A percentile compares a stretch with the other conserved stretches of the same genome.
Conservation (phyloP, 2,113 vertebrate species). For the Ciconia stormi region DNA sequence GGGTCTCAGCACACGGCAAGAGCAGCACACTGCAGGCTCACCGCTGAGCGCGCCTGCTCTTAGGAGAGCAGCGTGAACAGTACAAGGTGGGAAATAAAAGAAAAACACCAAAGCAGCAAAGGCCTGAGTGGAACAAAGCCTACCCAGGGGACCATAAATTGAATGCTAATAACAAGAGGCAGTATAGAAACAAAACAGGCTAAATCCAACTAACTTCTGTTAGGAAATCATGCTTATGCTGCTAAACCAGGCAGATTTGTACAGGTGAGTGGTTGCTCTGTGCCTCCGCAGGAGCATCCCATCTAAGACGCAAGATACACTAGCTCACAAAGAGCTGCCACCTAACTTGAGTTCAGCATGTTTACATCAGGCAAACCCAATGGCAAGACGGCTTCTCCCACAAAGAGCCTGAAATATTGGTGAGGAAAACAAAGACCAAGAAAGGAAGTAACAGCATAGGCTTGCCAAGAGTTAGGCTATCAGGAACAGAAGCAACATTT, state of each 20-base stretch:
- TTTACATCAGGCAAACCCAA: background rate
- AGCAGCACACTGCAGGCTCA: background rate
- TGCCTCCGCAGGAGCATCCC: background rate
- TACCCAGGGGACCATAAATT: background rate
- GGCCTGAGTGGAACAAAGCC: background rate
- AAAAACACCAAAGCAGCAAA: background rate
- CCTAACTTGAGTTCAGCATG: background rate
- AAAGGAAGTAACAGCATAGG: background rate
- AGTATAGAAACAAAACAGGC: background rate
- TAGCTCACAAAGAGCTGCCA: background rate
- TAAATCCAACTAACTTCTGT: background rate
- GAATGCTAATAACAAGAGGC: background rate
- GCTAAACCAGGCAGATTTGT: background rate
- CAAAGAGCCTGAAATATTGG: background rate
- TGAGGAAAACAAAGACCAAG: background rate
- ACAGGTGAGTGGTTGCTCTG: background rate
- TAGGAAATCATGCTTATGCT: background rate
- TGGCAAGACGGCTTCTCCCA: background rate
- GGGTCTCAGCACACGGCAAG: background rate
- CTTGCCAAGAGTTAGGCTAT: background rate
- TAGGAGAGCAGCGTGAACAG: fast-evolving
- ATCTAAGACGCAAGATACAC: background rate
- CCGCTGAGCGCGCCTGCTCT: fast-evolving
- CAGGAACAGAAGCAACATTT: background rate
- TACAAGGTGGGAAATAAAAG: background rate